phyloP scores from a whole-genome alignment of 2,113 vertebrate genomes.

The Bombycilla garrulus region DNA sequence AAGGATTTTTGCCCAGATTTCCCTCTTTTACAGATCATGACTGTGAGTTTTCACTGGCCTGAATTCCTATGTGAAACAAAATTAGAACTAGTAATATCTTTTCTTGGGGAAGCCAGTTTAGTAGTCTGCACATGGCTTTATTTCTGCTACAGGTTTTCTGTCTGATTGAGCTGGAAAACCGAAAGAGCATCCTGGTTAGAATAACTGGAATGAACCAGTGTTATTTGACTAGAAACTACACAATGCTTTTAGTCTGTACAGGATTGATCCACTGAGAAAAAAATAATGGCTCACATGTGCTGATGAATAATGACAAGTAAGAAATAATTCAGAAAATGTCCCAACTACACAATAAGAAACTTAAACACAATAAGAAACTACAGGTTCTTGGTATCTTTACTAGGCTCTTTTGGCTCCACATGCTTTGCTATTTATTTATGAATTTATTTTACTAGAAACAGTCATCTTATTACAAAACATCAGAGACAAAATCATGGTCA shows the following conservation, averaged over 20 bases:
- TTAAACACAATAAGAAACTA: background rate
- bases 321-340: background rate
- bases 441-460: background rate
- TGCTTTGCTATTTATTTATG: background rate
- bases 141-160: background rate
- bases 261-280: background rate
- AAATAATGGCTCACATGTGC: background rate
- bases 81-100: background rate
- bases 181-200: background rate
- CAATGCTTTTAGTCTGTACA: background rate
- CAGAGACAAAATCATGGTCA: background rate
- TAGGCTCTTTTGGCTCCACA: background rate
- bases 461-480: accelerated
- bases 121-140: background rate
- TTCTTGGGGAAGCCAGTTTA: background rate
- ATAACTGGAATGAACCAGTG: background rate
- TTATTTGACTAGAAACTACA: background rate
- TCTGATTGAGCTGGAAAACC: background rate
- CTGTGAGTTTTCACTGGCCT: background rate
- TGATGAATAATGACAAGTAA: background rate
- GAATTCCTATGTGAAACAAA: background rate
- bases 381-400: background rate
- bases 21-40: background rate
- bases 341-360: background rate
- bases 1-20: background rate